These are phyloP conservation scores for Corythaixoides concolor DNA, from an alignment of 2,113 vertebrate genomes.

Conservation along the genomic window DNA sequence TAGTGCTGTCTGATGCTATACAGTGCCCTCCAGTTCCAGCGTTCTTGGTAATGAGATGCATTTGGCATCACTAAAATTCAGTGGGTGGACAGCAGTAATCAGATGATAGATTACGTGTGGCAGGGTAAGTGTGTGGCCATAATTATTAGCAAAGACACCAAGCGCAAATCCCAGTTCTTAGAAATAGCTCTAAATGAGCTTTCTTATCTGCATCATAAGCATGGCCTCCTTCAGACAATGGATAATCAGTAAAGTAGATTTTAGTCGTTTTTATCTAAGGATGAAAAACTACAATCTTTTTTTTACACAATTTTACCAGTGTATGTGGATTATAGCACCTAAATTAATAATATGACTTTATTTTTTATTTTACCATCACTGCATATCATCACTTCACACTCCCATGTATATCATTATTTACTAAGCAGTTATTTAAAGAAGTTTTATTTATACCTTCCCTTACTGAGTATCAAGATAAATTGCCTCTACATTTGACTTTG, in stretches of 20 bases:
- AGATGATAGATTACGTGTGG: background rate
- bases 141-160: background rate
- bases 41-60: background rate
- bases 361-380: background rate
- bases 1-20: background rate
- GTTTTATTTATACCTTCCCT: background rate
- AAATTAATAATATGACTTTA: background rate
- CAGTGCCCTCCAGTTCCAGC: background rate
- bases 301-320: background rate
- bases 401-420: background rate
- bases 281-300: background rate
- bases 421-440: background rate
- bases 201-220: background rate
- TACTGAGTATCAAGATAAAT: background rate
- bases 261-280: background rate
- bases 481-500: background rate
- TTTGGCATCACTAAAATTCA: background rate
- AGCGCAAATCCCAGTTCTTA: background rate
- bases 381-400: background rate
- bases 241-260: background rate
- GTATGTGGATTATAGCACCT: background rate
- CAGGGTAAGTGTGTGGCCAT: background rate
- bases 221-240: background rate
- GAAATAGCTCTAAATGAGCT: background rate
- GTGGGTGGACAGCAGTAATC: slow-evolving; percentile 2